Percentiles rank a stretch among this genome's conserved stretches.
Conservation (phyloP, 2,888 invertebrate genomes). For the Melanargia galathea region DNA sequence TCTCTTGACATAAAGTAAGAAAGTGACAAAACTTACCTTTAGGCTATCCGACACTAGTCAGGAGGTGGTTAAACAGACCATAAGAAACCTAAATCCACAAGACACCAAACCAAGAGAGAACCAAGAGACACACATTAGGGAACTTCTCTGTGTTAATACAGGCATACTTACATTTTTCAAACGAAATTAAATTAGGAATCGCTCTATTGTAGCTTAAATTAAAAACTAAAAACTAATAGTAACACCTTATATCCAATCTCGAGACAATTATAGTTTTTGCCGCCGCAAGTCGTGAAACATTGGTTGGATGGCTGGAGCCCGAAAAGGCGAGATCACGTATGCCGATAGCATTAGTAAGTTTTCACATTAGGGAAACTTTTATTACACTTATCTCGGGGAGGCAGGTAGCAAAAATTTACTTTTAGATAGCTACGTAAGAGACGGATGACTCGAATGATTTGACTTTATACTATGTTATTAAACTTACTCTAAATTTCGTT, state of each 20-base stretch:
- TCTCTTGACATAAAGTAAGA: no score
- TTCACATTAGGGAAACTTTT: constrained; percentile 78
- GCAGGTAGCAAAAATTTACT: constrained; percentile 52
- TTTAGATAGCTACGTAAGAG: constrained; percentile 17
- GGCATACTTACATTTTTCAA: no score
- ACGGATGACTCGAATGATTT: constrained; percentile 11
- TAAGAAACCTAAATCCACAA: no score
- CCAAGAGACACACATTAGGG: no score
- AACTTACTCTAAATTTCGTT: no score
- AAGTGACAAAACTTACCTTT: no score
- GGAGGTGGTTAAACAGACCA: no score
- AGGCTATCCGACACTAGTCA: no score
- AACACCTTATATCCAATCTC: constrained; percentile 44
- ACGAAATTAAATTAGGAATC: not conserved
- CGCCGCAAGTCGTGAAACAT: constrained; percentile 58
- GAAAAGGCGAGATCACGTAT: constrained; percentile 80
- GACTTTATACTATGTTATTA: not conserved
- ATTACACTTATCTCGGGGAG: constrained; percentile 76
- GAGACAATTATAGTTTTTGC: constrained; percentile 60
- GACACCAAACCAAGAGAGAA: no score
- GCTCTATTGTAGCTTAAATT: not conserved
- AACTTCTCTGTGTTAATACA: no score
- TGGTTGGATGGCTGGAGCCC: constrained; percentile 59
- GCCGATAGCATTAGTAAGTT: constrained; percentile 81
- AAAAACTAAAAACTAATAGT: constrained; percentile 36